phyloP scores from a whole-genome alignment of 2,888 invertebrate genomes.

The Stenotaenia linearis region DNA sequence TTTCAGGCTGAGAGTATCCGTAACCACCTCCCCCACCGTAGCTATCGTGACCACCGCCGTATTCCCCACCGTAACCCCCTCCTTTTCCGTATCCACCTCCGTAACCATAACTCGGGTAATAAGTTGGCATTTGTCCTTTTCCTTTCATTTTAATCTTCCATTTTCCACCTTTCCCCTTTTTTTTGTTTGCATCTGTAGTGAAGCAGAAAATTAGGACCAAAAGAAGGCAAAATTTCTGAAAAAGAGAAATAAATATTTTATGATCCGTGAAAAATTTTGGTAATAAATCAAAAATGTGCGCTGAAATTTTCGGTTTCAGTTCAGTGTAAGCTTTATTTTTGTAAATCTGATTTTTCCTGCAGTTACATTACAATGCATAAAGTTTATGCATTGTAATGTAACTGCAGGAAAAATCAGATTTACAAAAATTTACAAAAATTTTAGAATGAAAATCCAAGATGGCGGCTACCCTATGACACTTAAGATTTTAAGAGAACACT shows the following conservation, averaged over 20 bases:
- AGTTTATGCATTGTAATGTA: too few relatives aligned
- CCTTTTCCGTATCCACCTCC: not conserved
- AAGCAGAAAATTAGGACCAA: not conserved
- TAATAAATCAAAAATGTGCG: too few relatives aligned
- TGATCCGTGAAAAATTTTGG: too few relatives aligned
- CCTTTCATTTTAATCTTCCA: slow-evolving; percentile 17
- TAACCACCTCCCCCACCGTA: not conserved
- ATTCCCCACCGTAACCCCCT: not conserved
- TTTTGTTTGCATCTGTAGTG: not conserved
- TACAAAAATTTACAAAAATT: too few relatives aligned
- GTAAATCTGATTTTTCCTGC: too few relatives aligned
- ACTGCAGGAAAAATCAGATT: too few relatives aligned
- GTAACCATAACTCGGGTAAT: not conserved
- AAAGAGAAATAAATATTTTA: not conserved
- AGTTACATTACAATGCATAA: too few relatives aligned
- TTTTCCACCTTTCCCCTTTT: not conserved
- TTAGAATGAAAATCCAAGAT: too few relatives aligned
- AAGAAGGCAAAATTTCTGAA: not conserved
- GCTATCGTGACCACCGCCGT: not conserved
- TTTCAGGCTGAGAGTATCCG: not conserved
- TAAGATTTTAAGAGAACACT: too few relatives aligned
- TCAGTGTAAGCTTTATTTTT: too few relatives aligned
- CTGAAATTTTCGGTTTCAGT: too few relatives aligned
- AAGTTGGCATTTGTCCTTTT: not conserved
- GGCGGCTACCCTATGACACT: too few relatives aligned